Conservation (phyloP, 2,797 vertebrate genomes). For the Characodon lateralis region DNA sequence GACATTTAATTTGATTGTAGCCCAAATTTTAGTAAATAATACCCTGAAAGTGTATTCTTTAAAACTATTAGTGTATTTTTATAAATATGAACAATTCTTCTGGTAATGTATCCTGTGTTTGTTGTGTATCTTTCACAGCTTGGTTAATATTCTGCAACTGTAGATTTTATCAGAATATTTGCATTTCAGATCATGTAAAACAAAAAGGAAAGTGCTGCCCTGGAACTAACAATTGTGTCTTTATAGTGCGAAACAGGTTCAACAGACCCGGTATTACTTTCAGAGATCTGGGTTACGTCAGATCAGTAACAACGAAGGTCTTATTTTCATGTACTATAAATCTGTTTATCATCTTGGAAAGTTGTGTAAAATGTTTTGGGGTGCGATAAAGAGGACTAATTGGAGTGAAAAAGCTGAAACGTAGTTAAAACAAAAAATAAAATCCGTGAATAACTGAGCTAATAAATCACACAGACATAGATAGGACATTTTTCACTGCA, state of each 20-base stretch:
- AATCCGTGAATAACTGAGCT: neutral
- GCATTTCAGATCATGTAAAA: neutral
- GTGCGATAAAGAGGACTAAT: neutral
- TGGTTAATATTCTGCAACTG: neutral
- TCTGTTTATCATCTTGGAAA: neutral
- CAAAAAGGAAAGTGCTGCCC: neutral
- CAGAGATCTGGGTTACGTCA: neutral
- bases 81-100: neutral
- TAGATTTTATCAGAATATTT: neutral
- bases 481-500: neutral
- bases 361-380: neutral
- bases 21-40: neutral
- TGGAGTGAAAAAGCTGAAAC: neutral
- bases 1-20: neutral
- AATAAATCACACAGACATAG: neutral
- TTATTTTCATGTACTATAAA: neutral
- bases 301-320: neutral
- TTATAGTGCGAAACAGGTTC: neutral
- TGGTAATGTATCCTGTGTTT: neutral
- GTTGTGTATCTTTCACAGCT: neutral
- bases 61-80: neutral
- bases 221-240: neutral
- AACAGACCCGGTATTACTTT: neutral
- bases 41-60: neutral
- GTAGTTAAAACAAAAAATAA: no score